Percentiles rank a stretch among this genome's conserved stretches.
phyloP scores from a whole-genome alignment of 1,140 invertebrate species.

The Coptotermes formosanus region DNA sequence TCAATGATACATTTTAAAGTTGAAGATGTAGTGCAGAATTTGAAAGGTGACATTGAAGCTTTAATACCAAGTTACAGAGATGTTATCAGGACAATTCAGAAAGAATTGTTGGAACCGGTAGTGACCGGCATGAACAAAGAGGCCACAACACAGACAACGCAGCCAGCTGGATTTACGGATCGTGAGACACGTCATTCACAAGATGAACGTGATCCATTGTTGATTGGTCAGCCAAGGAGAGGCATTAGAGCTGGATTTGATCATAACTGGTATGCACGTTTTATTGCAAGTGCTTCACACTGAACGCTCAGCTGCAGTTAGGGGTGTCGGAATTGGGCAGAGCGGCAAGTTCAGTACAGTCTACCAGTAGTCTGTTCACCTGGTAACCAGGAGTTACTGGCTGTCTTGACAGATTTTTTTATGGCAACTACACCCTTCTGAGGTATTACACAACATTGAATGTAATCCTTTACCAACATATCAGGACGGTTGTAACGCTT shows the following conservation, averaged over 20 bases:
- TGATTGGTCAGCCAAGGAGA: neutral
- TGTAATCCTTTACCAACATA: too few species aligned
- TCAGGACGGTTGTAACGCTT: too few species aligned
- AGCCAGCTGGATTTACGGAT: conserved; percentile 22
- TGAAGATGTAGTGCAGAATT: conserved; percentile 45
- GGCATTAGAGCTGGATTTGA: conserved; percentile 23
- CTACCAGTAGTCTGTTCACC: too few species aligned
- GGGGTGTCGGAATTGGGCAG: too few species aligned
- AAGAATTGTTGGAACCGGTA: conserved; percentile 50
- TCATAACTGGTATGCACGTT: conserved; percentile 19
- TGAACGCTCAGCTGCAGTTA: too few species aligned
- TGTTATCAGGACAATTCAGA: conserved; percentile 48
- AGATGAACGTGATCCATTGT: conserved; percentile 39
- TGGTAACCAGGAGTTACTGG: too few species aligned
- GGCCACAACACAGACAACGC: conserved; percentile 46
- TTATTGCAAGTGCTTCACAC: conserved; percentile 34
- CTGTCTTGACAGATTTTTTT: too few species aligned
- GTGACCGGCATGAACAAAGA: conserved; percentile 39
- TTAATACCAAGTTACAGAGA: conserved; percentile 49
- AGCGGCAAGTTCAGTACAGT: too few species aligned
- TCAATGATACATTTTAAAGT: conserved; percentile 46
- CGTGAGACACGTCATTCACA: neutral
- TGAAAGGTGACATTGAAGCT: conserved; percentile 47
- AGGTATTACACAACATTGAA: too few species aligned
- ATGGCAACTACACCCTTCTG: too few species aligned